Evolutionary conservation across 2,888 invertebrate genomes (phyloP).

Genomic region (Papilio protenor): DNA sequence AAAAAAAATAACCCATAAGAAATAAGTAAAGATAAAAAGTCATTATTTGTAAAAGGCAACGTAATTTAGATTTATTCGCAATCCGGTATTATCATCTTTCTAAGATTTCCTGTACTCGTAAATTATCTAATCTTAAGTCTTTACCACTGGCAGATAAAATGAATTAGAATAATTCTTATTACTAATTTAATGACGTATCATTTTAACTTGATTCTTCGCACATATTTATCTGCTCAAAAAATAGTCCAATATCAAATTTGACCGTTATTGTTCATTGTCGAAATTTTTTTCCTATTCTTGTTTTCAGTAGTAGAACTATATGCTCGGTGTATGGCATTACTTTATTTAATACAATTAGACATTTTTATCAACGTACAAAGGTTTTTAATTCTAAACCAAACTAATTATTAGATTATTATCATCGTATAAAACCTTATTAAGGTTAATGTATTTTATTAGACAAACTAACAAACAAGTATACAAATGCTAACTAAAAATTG

Average conservation of each 20-base stretch:
- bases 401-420: neutral
- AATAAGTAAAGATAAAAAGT: neutral
- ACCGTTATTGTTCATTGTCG: neutral
- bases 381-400: neutral
- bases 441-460: too few species aligned
- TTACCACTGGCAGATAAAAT: too few species aligned
- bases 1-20: too few species aligned
- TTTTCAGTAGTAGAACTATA: neutral
- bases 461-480: too few species aligned
- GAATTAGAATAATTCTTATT: too few species aligned
- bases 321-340: neutral
- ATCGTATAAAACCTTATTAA: neutral
- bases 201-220: too few species aligned
- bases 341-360: neutral
- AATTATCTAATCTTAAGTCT: neutral
- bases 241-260: too few species aligned
- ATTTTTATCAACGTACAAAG: neutral
- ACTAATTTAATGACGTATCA: too few species aligned
- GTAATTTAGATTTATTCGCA: neutral
- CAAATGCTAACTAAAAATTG: too few species aligned
- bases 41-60: neutral
- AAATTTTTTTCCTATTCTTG: neutral
- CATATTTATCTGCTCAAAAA: too few species aligned
- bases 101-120: neutral
- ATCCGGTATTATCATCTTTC: neutral